Evolutionary conservation across 2,797 vertebrate genomes (phyloP), one percentile per base, ranked within the genome.

Genomic region (Heliangelus exortis): DNA sequence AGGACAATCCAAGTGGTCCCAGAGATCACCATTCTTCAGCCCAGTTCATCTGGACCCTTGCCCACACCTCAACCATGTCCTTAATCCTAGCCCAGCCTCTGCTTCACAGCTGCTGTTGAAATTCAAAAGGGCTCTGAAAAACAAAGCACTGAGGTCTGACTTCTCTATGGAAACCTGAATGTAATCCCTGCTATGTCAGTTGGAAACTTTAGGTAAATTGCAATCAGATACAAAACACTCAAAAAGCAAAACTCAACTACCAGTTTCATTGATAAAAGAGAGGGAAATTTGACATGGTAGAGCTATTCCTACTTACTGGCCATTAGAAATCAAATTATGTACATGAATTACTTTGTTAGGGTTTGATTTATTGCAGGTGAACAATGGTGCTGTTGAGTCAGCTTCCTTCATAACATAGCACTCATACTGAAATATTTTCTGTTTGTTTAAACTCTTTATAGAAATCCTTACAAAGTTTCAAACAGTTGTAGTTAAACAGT

Each of bases 361-460:
- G 9, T 72, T 93, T 93, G 83, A 95, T 94, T 92, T 85, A 94
- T 90, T 77, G 72, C 86, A 90, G 61, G 57, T 65, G 68, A 87
- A 84, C 61, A 84, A 83, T 71, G 55, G 74, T 73, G 57, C 54
- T 61, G 71, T 84, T 55, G 29, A 92, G 45, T 41, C 84, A 94
- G n/a, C 74, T 84, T 87, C 48, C 71, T 83, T 77, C 80, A 65
- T 54, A 82, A 61, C 43, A 28, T 6, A 71, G 53, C 26, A 21
- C 22, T 23, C 74, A 61, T 67, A 76, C 57, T 79, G 89, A 90
- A 88, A 51, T 51, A 4, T 66, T 82, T 87, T 54, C 65, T 89
- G 84, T 90, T 96, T 94, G 87, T 54, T 92, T 93, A 96, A 95
- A 68, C 47, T 63, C 83, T 90, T 94, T 90, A 91, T 53, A 89